phyloP scores from a whole-genome alignment of 2,113 vertebrate species.

The Malurus elegans region DNA sequence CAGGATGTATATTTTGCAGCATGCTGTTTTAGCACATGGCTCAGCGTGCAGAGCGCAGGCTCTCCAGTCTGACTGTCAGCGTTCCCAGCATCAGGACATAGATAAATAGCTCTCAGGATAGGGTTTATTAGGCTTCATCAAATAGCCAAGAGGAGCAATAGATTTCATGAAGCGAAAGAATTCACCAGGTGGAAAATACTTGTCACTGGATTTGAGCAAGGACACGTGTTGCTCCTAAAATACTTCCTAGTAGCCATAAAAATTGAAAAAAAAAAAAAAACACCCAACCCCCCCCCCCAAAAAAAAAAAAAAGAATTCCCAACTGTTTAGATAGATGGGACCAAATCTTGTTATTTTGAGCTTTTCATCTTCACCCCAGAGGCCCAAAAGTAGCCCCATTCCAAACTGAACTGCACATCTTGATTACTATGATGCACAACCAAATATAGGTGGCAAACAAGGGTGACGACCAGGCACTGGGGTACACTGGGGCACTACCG shows the following conservation, averaged over 20 bases:
- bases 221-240: background rate
- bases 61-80: background rate
- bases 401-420: background rate
- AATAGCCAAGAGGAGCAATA: conserved; percentile 1
- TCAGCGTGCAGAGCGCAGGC: background rate
- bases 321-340: background rate
- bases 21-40: background rate
- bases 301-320: background rate
- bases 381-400: background rate
- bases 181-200: conserved; percentile 2
- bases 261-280: no score
- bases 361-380: background rate
- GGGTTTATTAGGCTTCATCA: background rate
- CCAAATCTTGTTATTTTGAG: background rate
- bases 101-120: background rate
- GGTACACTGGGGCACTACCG: background rate
- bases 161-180: background rate
- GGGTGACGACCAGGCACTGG: background rate
- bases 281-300: no score
- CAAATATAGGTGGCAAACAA: background rate
- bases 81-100: background rate
- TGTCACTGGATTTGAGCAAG: background rate
- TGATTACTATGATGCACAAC: background rate
- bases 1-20: background rate
- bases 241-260: background rate